phyloP scores from a whole-genome alignment of 1,140 invertebrate genomes.

The Drosophila persimilis region DNA sequence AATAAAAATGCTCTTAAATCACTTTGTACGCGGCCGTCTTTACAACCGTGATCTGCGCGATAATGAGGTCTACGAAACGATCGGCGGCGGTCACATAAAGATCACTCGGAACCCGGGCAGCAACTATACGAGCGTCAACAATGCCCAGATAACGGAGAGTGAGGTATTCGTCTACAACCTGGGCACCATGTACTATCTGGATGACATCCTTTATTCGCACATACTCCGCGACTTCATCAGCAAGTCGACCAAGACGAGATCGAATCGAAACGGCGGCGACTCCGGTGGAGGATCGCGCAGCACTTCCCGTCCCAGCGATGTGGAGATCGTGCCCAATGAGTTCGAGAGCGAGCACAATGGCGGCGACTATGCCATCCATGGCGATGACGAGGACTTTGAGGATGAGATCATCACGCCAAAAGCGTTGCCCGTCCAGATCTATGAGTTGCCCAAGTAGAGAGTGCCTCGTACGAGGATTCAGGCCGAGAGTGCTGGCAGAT shows the following conservation, averaged over 20 bases:
- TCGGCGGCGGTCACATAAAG: constrained; percentile 85
- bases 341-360: constrained; percentile 71
- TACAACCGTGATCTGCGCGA: constrained; percentile 85
- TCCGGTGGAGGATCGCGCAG: constrained; percentile 62
- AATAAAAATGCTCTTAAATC: constrained; percentile 85
- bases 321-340: constrained; percentile 84
- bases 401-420: constrained; percentile 83
- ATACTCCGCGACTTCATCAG: constrained; percentile 72
- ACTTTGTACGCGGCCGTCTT: constrained; percentile 86
- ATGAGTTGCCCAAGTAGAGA: constrained; percentile 78
- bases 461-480: too few relatives aligned
- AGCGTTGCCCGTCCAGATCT: constrained; percentile 81
- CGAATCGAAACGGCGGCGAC: constrained; percentile 58
- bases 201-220: constrained; percentile 84
- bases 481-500: too few relatives aligned
- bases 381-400: constrained; percentile 80
- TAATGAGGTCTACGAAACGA: constrained; percentile 83
- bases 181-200: constrained; percentile 86
- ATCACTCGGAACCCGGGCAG: constrained; percentile 84
- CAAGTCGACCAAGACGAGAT: constrained; percentile 70
- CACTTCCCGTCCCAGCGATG: constrained; percentile 70
- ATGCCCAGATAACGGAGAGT: constrained; percentile 85
- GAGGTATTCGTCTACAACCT: constrained; percentile 87
- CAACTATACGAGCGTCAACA: constrained; percentile 84
- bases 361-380: constrained; percentile 76